Evolutionary conservation across 2,888 invertebrate genomes (phyloP).

Genomic region (Amorpha juglandis): DNA sequence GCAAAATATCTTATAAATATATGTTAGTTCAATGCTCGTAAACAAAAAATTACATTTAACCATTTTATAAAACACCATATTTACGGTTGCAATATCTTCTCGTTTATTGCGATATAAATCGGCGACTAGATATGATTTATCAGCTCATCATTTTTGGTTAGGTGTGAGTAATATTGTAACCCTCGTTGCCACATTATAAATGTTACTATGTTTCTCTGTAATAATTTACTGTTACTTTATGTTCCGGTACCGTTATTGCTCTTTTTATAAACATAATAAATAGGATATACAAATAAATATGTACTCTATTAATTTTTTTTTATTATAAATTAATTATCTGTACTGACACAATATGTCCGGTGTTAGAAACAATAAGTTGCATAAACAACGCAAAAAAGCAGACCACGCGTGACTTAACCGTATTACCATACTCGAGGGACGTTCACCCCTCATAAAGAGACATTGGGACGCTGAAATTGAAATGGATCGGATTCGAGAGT

Average conservation of each 20-base stretch:
- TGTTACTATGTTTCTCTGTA: slow-evolving; percentile 46
- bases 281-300: not conserved
- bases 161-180: slow-evolving; percentile 68
- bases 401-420: slow-evolving; percentile 59
- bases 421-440: slow-evolving; percentile 71
- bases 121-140: slow-evolving; percentile 81
- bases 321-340: not conserved
- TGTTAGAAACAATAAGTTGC: slow-evolving; percentile 28
- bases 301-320: no score
- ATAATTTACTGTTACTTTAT: slow-evolving; percentile 23
- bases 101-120: slow-evolving; percentile 81
- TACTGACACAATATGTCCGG: not conserved
- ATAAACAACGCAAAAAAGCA: slow-evolving; percentile 41
- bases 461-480: slow-evolving; percentile 71
- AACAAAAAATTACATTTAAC: slow-evolving; percentile 21
- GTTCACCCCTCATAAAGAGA: slow-evolving; percentile 73
- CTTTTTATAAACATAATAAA: not conserved
- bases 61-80: slow-evolving; percentile 67
- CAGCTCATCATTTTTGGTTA: slow-evolving; percentile 81
- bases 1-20: not conserved
- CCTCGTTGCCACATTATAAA: slow-evolving; percentile 72
- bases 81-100: slow-evolving; percentile 70
- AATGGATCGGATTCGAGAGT: slow-evolving; percentile 81
- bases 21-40: slow-evolving; percentile 19
- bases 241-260: not conserved